Conservation (phyloP, 2,888 invertebrate genomes). For the Tinea pellionella region DNA sequence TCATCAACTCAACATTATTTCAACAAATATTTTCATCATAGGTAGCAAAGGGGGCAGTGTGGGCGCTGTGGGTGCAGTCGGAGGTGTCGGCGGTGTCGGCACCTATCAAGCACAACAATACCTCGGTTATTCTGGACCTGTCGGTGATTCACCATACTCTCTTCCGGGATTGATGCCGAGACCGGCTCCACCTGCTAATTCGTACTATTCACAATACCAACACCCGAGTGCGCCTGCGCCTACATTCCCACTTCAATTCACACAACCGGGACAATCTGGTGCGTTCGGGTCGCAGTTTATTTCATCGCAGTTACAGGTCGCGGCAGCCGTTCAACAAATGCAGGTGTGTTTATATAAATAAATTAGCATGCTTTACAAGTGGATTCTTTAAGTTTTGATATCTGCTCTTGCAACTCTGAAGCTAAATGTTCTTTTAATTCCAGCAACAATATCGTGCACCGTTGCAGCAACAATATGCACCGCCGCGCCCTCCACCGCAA, state of each 20-base stretch:
- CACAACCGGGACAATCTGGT: conserved; percentile 68
- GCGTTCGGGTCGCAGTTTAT: conserved; percentile 60
- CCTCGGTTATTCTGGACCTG: conserved; percentile 56
- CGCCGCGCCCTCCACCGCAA: conserved; percentile 52
- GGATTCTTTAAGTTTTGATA: too few species aligned
- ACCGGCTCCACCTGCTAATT: conserved; percentile 56
- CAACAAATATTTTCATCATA: conserved; percentile 17
- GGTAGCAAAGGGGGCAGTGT: conserved; percentile 55
- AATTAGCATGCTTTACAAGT: neutral
- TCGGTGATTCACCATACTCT: conserved; percentile 56
- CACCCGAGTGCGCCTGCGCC: conserved; percentile 68
- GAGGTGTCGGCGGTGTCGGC: conserved; percentile 55
- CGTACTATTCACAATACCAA: conserved; percentile 63
- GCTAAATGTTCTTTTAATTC: neutral
- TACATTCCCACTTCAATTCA: conserved; percentile 72
- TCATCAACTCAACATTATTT: too few species aligned
- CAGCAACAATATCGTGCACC: conserved; percentile 61
- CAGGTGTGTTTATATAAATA: conserved; percentile 31
- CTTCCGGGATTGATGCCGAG: conserved; percentile 56
- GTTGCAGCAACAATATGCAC: conserved; percentile 57
- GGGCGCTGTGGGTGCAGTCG: conserved; percentile 32
- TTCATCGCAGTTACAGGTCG: conserved; percentile 56
- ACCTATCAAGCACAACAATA: conserved; percentile 61
- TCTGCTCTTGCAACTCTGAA: neutral
- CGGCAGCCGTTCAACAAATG: conserved; percentile 58